Percentiles rank a stretch among this genome's conserved stretches.
Evolutionary conservation across 2,797 vertebrate species (phyloP).

Genomic region (Knipowitschia caucasica): DNA sequence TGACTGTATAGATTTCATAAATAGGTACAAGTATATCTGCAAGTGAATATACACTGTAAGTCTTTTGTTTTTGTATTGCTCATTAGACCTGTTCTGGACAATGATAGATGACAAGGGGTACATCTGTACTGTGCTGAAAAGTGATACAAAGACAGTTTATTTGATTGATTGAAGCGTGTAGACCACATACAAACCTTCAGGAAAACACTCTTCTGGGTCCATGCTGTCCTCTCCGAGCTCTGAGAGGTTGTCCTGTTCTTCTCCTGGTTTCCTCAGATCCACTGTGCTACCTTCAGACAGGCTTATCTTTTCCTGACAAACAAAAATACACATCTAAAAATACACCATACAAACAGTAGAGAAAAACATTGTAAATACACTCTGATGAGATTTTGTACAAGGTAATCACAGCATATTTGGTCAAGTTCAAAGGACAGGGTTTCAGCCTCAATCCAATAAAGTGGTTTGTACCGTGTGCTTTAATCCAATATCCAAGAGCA

Average conservation of each 20-base stretch:
- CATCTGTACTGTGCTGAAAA: no score
- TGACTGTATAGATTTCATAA: no score
- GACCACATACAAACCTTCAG: conserved; percentile 77
- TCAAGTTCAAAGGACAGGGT: conserved; percentile 51
- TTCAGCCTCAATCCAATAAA: conserved; percentile 63
- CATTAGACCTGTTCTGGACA: no score
- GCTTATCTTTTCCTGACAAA: conserved; percentile 77
- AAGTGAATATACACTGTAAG: no score
- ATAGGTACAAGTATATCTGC: no score
- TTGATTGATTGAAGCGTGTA: not conserved
- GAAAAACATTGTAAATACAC: conserved; percentile 35
- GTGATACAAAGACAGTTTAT: not conserved
- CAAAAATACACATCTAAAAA: conserved; percentile 1
- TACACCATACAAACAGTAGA: no score
- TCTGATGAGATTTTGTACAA: conserved; percentile 67
- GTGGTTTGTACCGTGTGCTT: conserved; percentile 16
- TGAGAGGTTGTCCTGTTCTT: conserved; percentile 83
- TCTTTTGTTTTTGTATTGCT: no score
- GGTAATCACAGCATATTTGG: conserved; percentile 67
- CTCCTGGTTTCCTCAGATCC: conserved; percentile 88
- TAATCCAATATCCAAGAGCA: conserved; percentile 61
- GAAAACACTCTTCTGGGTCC: conserved; percentile 95
- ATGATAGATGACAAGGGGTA: no score
- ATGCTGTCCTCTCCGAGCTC: conserved; percentile 84
- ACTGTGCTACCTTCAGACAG: conserved; percentile 96